A percentile compares a stretch with the other conserved stretches of the same genome.
phyloP scores from a whole-genome alignment of 35 echinoderm and acorn worm genomes.

The Lytechinus pictus region DNA sequence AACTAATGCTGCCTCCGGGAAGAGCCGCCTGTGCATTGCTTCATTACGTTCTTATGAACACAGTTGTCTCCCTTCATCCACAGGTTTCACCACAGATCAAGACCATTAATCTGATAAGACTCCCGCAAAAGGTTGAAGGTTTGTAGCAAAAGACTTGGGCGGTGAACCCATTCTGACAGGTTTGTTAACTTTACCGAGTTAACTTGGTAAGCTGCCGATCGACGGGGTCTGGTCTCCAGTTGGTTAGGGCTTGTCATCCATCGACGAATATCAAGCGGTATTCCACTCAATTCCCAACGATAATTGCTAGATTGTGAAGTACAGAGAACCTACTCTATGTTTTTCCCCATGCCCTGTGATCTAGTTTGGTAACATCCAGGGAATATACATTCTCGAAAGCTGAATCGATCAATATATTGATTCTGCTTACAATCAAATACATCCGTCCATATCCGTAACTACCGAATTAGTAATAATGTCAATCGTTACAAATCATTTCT shows the following conservation, averaged over 20 bases:
- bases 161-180: constrained; percentile 8
- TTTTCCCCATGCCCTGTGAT: neutral
- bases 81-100: constrained; percentile 9
- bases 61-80: neutral
- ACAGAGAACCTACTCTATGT: neutral
- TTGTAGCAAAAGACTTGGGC: neutral
- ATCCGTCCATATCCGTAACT: neutral
- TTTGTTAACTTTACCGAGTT: neutral
- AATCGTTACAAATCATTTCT: too few relatives aligned
- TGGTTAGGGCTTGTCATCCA: neutral
- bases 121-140: constrained; percentile 8
- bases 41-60: neutral
- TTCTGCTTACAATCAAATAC: neutral
- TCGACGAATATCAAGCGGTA: neutral
- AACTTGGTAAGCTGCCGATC: neutral
- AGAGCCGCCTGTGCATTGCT: neutral
- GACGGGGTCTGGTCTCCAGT: neutral
- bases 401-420: neutral
- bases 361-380: neutral
- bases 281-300: neutral
- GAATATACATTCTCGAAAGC: neutral
- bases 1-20: neutral
- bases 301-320: neutral
- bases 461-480: neutral
- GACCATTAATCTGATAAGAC: neutral